Evolutionary conservation across 2,113 vertebrate species (phyloP).

Genomic region (Damaliscus lunatus): DNA sequence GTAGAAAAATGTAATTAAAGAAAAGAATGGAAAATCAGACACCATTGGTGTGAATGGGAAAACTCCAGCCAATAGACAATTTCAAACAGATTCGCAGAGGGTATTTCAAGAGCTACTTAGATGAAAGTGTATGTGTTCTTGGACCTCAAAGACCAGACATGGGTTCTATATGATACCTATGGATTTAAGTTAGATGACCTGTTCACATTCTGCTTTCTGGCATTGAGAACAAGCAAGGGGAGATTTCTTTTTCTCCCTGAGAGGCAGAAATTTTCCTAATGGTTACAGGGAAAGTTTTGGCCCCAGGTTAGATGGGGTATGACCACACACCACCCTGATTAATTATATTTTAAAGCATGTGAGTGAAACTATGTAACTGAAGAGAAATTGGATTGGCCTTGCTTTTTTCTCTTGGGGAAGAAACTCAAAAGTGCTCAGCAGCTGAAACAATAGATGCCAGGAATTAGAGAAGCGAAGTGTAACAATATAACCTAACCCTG

Average conservation of each 20-base stretch:
- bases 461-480: not conserved
- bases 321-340: constrained; percentile 37
- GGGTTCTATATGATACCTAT: not conserved
- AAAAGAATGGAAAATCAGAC: constrained; percentile 66
- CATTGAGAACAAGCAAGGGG: not conserved
- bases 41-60: constrained; percentile 50
- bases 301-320: not conserved
- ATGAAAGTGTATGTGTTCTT: constrained; percentile 16
- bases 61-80: constrained; percentile 31
- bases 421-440: constrained; percentile 4
- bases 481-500: not conserved
- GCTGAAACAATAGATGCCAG: constrained; percentile 43
- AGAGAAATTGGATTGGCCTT: constrained; percentile 38
- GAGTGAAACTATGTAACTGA: constrained; percentile 41
- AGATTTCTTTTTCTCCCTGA: not conserved
- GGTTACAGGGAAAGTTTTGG: constrained; percentile 43
- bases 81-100: constrained; percentile 57
- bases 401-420: not conserved
- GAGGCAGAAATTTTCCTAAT: constrained; percentile 48
- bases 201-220: not conserved
- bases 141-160: constrained; percentile 9
- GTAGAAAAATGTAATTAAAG: constrained; percentile 53
- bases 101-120: constrained; percentile 42
- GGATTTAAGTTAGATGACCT: not conserved
- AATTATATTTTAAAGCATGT: constrained; percentile 50